These are phyloP conservation scores for Pan paniscus DNA, from an alignment of 2,113 vertebrate species.

Conservation along the genomic window DNA sequence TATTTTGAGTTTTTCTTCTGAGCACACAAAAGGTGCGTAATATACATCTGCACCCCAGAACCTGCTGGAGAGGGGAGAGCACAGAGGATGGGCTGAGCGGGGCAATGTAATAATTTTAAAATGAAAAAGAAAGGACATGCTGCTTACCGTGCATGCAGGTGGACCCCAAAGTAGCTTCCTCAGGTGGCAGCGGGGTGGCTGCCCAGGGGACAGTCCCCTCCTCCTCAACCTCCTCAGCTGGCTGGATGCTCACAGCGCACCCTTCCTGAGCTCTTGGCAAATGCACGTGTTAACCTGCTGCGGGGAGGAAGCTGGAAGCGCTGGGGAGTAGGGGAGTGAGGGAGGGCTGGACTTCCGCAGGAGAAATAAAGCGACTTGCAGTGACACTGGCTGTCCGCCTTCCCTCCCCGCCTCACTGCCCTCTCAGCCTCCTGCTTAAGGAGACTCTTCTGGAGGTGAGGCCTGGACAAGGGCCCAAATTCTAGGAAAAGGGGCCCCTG, in stretches of 20 bases:
- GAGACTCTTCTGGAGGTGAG: not conserved
- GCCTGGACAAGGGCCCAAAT: not conserved
- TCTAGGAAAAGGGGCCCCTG: rapidly evolving
- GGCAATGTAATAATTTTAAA: not conserved
- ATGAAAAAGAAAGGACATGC: not conserved
- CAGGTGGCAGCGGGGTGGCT: not conserved
- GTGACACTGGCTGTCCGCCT: not conserved
- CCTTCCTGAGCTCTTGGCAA: not conserved
- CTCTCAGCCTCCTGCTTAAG: no score
- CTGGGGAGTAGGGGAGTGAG: not conserved
- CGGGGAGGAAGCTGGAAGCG: not conserved
- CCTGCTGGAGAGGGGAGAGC: not conserved
- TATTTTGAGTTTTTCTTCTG: not conserved
- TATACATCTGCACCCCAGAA: rapidly evolving
- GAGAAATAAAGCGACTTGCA: not conserved
- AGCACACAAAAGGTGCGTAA: not conserved
- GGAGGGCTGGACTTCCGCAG: not conserved
- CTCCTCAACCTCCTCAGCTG: not conserved
- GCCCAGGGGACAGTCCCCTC: not conserved
- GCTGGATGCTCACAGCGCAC: not conserved
- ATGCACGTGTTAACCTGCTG: rapidly evolving
- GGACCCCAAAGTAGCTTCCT: not conserved
- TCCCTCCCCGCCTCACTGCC: not conserved
- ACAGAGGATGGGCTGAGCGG: rapidly evolving
- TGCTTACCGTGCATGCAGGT: not conserved